Evolutionary conservation across 2,888 invertebrate species (phyloP).

Genomic region (Acleris emargana): DNA sequence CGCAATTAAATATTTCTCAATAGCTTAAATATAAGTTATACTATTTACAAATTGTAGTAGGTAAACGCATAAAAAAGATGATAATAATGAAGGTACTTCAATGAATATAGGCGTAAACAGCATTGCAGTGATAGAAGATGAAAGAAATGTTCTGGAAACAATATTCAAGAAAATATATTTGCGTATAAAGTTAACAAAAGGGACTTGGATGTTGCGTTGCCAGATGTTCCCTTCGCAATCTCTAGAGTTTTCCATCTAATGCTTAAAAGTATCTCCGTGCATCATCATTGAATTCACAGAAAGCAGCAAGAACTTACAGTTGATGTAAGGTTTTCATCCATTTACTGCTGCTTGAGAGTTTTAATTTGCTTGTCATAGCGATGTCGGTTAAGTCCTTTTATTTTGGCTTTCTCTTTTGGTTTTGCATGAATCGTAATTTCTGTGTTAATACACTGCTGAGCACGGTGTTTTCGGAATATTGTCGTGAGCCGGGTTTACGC

Average conservation of each 20-base stretch:
- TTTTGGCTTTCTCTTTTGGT: conserved; percentile 6
- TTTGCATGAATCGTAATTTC: conserved; percentile 36
- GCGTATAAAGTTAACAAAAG: conserved; percentile 35
- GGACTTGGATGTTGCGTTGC: conserved; percentile 25
- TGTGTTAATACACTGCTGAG: conserved; percentile 36
- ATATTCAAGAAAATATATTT: conserved; percentile 30
- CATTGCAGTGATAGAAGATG: neutral
- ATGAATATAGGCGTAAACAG: too few relatives aligned
- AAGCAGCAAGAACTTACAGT: conserved; percentile 3
- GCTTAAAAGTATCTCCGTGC: conserved; percentile 24
- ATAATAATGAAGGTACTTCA: too few relatives aligned
- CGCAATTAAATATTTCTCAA: too few relatives aligned
- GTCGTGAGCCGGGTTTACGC: conserved; percentile 25
- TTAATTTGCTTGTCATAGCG: conserved; percentile 11
- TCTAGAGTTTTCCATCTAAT: conserved; percentile 30
- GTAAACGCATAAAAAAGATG: neutral
- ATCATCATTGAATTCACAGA: conserved; percentile 9
- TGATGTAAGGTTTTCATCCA: conserved; percentile 5
- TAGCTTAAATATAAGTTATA: too few relatives aligned
- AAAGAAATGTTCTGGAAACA: neutral
- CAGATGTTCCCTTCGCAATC: conserved; percentile 36
- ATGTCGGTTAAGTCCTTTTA: conserved; percentile 11
- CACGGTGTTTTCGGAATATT: conserved; percentile 31
- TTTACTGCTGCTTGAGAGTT: conserved; percentile 1
- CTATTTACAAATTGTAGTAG: too few relatives aligned